Evolutionary conservation across 2,888 invertebrate species (phyloP).

Genomic region (Keiferia lycopersicella): DNA sequence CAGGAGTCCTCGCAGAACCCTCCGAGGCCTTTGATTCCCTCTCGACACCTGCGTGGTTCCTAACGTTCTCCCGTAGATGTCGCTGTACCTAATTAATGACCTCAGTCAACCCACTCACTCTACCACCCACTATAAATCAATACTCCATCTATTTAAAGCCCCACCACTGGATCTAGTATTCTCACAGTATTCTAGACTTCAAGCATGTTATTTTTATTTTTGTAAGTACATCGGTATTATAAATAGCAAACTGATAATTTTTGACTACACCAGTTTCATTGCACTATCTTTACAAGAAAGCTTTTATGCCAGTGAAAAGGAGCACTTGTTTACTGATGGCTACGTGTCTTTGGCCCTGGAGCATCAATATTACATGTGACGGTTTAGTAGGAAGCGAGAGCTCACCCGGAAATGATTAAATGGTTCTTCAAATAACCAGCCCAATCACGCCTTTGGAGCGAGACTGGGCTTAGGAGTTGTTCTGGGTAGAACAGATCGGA

Average conservation of each 20-base stretch:
- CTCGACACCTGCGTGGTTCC: not conserved
- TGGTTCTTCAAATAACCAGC: no score
- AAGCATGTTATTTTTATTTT: not conserved
- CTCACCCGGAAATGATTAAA: no score
- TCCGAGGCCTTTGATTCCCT: not conserved
- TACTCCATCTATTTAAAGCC: not conserved
- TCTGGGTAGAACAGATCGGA: no score
- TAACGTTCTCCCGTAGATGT: not conserved
- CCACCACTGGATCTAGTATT: not conserved
- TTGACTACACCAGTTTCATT: slow-evolving; percentile 8
- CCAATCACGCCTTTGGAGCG: no score
- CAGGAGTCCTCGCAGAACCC: not conserved
- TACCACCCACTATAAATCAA: slow-evolving; percentile 9
- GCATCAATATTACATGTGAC: no score
- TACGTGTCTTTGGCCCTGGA: no score
- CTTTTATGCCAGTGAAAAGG: no score
- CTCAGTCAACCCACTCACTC: not conserved
- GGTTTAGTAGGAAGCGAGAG: no score
- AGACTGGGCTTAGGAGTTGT: no score
- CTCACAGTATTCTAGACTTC: slow-evolving; percentile 4
- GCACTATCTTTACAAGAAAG: not conserved
- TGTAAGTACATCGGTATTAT: slow-evolving; percentile 14
- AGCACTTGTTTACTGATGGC: no score
- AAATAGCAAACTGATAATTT: slow-evolving; percentile 13
- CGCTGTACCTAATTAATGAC: not conserved